Conservation (phyloP, 2,797 vertebrate genomes). For the Rhynchonycteris naso region DNA sequence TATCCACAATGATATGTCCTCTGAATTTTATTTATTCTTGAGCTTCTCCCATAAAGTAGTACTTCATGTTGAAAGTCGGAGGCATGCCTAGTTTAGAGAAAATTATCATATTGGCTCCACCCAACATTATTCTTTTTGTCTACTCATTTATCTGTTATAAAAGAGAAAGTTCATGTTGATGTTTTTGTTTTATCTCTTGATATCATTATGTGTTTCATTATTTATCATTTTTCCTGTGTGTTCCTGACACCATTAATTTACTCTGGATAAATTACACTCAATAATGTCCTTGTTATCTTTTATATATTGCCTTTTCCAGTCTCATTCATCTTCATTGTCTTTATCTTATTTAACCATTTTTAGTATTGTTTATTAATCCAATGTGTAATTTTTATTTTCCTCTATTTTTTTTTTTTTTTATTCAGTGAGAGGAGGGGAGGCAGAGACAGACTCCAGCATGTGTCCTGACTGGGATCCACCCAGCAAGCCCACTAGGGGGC, state of each 20-base stretch:
- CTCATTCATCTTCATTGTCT: constrained; percentile 16
- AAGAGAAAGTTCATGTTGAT: neutral
- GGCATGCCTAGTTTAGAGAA: neutral
- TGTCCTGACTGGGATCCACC: no score
- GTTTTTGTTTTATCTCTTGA: neutral
- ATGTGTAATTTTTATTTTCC: constrained; percentile 24
- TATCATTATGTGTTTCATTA: neutral
- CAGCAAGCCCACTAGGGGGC: no score
- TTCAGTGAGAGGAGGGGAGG: no score
- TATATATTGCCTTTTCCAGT: neutral
- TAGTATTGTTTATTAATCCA: constrained; percentile 31
- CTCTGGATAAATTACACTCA: neutral
- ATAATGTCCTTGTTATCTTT: neutral
- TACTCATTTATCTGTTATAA: neutral
- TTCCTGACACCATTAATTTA: neutral
- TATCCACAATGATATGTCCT: neutral
- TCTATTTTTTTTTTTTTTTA: neutral
- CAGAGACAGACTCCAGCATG: no score
- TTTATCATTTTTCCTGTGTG: neutral
- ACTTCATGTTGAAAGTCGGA: constrained; percentile 15
- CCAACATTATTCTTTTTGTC: neutral
- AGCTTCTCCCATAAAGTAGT: constrained; percentile 16
- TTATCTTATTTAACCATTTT: constrained; percentile 25
- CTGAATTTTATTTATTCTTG: constrained; percentile 30
- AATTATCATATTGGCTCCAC: neutral